phyloP scores from a whole-genome alignment of 2,113 vertebrate species.

The Laticauda laticaudata region DNA sequence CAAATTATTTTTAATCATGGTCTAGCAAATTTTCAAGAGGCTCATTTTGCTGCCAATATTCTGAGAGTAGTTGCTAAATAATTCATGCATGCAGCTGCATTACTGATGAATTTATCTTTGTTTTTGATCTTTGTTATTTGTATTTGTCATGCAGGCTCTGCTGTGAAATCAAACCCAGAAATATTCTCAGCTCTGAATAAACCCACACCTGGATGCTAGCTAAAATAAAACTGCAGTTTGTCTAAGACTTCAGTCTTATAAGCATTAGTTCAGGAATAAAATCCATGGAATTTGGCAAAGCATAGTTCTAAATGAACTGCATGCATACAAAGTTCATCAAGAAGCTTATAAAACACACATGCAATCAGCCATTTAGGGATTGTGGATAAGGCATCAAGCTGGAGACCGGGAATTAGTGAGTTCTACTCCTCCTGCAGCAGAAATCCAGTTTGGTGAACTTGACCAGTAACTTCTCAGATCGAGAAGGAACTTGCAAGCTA shows the following conservation, averaged over 20 bases:
- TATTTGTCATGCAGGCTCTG: background rate
- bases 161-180: background rate
- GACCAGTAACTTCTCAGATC: background rate
- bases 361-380: background rate
- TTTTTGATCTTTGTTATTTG: background rate
- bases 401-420: background rate
- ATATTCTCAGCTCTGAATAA: background rate
- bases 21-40: background rate
- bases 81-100: background rate
- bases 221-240: background rate
- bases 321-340: background rate
- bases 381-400: background rate
- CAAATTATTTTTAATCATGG: background rate
- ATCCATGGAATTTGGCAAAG: background rate
- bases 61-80: background rate
- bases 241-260: background rate
- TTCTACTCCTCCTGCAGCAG: background rate
- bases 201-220: background rate
- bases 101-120: background rate
- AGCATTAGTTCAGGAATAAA: background rate
- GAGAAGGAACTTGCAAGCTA: background rate
- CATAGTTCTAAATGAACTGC: background rate
- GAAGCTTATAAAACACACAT: background rate
- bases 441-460: background rate
- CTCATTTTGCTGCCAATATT: background rate